Base-by-base conservation (phyloP, 2,888 invertebrate species). In the Hylaea fasciaria region DNA sequence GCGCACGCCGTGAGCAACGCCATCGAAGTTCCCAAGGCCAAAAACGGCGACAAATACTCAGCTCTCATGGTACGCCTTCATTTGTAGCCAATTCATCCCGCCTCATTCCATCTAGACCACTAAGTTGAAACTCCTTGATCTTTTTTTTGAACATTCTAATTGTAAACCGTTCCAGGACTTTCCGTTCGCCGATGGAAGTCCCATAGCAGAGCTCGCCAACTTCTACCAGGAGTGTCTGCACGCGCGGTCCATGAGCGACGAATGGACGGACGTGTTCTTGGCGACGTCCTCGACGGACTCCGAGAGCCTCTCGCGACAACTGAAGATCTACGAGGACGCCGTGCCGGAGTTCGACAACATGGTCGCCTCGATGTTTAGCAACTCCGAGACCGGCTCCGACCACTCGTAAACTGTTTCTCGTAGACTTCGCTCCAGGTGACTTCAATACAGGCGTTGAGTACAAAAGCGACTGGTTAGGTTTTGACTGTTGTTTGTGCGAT, bases 161-260 rank as follows among this genome's bases (percentile, higher is more conserved):
- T 9, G 2, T 4, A 5, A 49, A 47, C 35, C 51, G 37, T 80
- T 78, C 1, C 93, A 96, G 96, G 96, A 96, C 86, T 95, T 96
- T 50, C 96, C 97, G 3, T 97, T 97, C 80, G 96, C 96, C 46
- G 95, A 94, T 64, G 93, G 94, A 61, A 95, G 94, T 72, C 94
- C 94, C 0, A 95, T 95, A 73, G 94, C 94, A 45, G 97, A 97
- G 76, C 90, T 97, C 64, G 96, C 96, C 0, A 93, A 94, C 65
- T 97, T 97, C 87, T 97, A 96, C 87, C 93, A 95, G 35, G 96
- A 97, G 77, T 97, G 96, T 85, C 94, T 96, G 78, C 94, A 94
- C 70, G 96, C 97, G 8, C 88, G 85, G 0, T 83, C 86, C 0
- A 79, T 81, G 28, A 85, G 83, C 57, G 84, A 84, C 55, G 86